Evolutionary conservation across 2,888 invertebrate species (phyloP), one percentile per base, ranked within the genome.

Genomic region (Scrobipalpa costella): DNA sequence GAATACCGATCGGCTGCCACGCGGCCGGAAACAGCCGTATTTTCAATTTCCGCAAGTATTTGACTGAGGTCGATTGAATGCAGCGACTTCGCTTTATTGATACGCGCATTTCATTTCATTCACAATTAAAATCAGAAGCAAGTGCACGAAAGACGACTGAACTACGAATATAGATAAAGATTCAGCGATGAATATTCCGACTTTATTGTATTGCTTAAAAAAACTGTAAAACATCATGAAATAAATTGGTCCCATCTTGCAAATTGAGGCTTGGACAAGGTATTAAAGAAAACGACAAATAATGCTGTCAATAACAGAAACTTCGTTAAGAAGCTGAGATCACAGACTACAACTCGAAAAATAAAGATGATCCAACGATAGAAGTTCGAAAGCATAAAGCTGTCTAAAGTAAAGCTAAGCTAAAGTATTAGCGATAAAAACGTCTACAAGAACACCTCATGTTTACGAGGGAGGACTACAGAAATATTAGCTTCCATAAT

Each of bases 41-140:
- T 71, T 77, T 74, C 66, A 69, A 76, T 77, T 78, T 81, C 81
- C 80, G 78, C 76, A 76, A 80, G 82, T 77, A 78, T 79, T 77
- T 72, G 72, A 71, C 63, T 67, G 68, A 57, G 36, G 44, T 47
- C 40, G 44, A 59, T 52, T 52, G 52, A 27, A 64, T 64, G 59
- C 55, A 52, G 15, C 38, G n/a, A 57, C 21, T 55, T n/a, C 2
- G 27, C 19, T 21, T 50, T 11, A 50, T 50, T 8, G 21, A 21
- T 21, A 50, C 19, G 9, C 50, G 21, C 19, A 50, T 15, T 5
- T 44, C n/a, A 11, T 17, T 47, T 47, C 47, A 8, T 17, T 17
- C 17, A 47, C 47, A 8, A 13, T 40, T 40, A 6, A n/a, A 13
- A 40, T 11, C 40, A n/a, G n/a, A 40, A 11, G 13, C 13, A 13